Base-by-base conservation (phyloP, 2,797 vertebrate species). In the Florisuga fusca region DNA sequence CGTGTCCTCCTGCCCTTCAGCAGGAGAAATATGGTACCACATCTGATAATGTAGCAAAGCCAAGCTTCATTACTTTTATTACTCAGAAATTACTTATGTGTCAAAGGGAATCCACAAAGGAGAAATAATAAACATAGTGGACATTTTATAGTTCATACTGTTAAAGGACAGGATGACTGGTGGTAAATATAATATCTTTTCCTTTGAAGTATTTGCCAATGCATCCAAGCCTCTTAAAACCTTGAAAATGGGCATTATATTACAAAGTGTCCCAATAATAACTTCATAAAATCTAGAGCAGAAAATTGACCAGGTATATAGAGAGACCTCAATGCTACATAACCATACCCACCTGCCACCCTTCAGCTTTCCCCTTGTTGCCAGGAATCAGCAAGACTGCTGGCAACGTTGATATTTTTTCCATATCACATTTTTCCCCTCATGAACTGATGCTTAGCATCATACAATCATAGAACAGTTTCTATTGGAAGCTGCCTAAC, bases 31-130 rank as follows among this genome's bases (percentile, higher is more conserved):
- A 12, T 2, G 7, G 26, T 14, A 66, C n/a, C 38, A n/a, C 5
- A 33, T 29, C 29, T 8, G 10, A 38, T 33, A 59, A 48, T 0
- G 3, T 15, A 75, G 18, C 58, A 16, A 93, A 80, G 29, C 7
- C 55, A 87, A 91, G 51, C 59, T 84, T 79, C 63, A 59, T 76
- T 73, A 51, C 31, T 80, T 95, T 87, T 88, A 86, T 80, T 80
- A 72, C 69, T 75, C 73, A 80, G 54, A 66, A 91, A 75, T 23
- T 25, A 78, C 33, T 43, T 38, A 51, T 4, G 26, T 2, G 9
- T 45, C 63, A 26, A 86, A 79, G 31, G 38, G 26, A 81, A 63
- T 8, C 17, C 33, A 48, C 45, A 55, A 31, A 74, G 38, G 33
- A 59, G 29, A 54, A 75, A 13, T n/a, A 15, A 68, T 7, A 73